Evolutionary conservation across 2,888 invertebrate genomes (phyloP).

Genomic region (Troides oblongomaculatus): DNA sequence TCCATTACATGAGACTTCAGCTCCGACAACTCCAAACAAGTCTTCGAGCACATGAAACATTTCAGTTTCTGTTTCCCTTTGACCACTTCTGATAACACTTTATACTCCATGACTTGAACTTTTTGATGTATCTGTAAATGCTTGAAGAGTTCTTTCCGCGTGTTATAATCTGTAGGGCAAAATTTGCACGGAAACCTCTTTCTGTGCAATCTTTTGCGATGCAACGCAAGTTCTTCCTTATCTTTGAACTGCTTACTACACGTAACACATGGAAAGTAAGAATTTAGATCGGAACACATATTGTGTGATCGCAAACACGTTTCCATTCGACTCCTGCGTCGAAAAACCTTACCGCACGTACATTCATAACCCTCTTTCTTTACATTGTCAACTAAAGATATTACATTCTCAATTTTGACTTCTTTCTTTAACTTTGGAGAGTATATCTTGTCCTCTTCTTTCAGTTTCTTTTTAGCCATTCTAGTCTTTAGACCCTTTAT

Average conservation of each 20-base stretch:
- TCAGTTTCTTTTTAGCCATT: conserved; percentile 44
- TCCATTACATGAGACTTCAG: conserved; percentile 68
- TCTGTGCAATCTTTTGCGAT: conserved; percentile 61
- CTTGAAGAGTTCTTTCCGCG: conserved; percentile 66
- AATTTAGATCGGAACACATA: conserved; percentile 43
- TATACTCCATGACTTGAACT: conserved; percentile 71
- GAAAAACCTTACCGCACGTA: conserved; percentile 62
- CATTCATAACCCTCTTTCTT: conserved; percentile 63
- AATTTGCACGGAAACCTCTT: conserved; percentile 72
- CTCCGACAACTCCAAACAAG: conserved; percentile 57
- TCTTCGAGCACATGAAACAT: conserved; percentile 67
- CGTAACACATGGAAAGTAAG: conserved; percentile 51
- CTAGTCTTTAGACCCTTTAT: conserved; percentile 52
- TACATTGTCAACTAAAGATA: conserved; percentile 6
- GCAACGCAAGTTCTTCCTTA: conserved; percentile 57
- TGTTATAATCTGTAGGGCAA: conserved; percentile 71
- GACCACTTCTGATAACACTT: conserved; percentile 68
- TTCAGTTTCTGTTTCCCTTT: conserved; percentile 64
- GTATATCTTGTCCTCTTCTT: conserved; percentile 31
- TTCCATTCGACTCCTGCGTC: conserved; percentile 63
- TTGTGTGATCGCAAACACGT: conserved; percentile 67
- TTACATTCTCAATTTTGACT: conserved; percentile 26
- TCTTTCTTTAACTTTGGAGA: conserved; percentile 24
- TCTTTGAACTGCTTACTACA: conserved; percentile 61
- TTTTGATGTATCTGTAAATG: conserved; percentile 70